Evolutionary conservation across 2,888 invertebrate genomes (phyloP).

Genomic region (Drosophila quasianomalipes): DNA sequence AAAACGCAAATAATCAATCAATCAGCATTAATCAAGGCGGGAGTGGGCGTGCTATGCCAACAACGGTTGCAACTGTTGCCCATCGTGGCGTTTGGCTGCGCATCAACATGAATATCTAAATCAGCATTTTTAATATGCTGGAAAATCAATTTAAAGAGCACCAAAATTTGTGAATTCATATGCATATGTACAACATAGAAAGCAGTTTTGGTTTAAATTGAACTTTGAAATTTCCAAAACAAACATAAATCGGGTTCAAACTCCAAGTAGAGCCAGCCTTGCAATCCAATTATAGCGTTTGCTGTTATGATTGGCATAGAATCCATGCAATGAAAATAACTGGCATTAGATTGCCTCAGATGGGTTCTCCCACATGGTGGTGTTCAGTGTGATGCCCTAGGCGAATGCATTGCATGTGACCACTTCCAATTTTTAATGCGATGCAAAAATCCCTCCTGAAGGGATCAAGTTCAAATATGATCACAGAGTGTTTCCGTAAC

Average conservation of each 20-base stretch:
- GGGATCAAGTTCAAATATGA: background rate
- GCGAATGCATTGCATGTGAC: background rate
- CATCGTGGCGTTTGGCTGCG: background rate
- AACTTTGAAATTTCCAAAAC: background rate
- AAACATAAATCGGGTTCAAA: background rate
- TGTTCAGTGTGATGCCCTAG: background rate
- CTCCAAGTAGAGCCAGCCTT: background rate
- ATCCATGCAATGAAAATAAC: background rate
- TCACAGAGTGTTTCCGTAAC: background rate
- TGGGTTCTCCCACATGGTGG: background rate
- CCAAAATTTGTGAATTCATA: background rate
- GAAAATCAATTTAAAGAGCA: slow-evolving; percentile 24
- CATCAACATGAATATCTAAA: slow-evolving; percentile 21
- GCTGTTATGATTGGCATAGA: background rate
- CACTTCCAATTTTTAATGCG: background rate
- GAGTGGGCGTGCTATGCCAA: slow-evolving; percentile 29
- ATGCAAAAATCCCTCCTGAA: background rate
- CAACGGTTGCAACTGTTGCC: slow-evolving; percentile 57
- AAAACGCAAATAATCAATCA: slow-evolving; percentile 82
- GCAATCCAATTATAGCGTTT: background rate
- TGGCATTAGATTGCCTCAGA: background rate
- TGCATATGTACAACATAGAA: background rate
- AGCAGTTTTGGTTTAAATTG: background rate
- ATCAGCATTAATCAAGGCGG: slow-evolving; percentile 80
- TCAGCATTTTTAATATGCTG: slow-evolving; percentile 32